phyloP scores from a whole-genome alignment of 2,888 invertebrate species.

The Colletes collaris region DNA sequence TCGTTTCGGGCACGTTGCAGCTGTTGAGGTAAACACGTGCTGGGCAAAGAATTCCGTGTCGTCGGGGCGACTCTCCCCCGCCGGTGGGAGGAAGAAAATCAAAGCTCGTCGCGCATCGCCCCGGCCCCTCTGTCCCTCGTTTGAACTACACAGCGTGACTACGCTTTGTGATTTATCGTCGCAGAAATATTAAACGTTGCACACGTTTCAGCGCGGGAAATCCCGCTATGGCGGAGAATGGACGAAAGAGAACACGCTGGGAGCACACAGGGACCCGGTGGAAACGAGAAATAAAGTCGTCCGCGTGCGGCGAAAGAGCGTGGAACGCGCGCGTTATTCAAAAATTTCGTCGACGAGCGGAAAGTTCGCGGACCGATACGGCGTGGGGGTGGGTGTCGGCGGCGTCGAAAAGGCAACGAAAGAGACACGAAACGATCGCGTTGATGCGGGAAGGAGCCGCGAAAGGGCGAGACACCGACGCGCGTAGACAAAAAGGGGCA shows the following conservation, averaged over 20 bases:
- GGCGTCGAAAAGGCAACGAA: conserved; percentile 23
- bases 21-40: conserved; percentile 20
- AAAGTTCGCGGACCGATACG: conserved; percentile 33
- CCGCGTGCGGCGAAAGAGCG: not conserved
- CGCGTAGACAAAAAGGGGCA: conserved; percentile 26
- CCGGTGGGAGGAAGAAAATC: conserved; percentile 7
- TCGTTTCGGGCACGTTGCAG: conserved; percentile 12
- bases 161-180: conserved; percentile 57
- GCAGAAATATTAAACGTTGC: conserved; percentile 55
- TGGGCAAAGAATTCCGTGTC: conserved; percentile 24
- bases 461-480: conserved; percentile 29
- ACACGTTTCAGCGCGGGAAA: conserved; percentile 36
- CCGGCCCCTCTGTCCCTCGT: not conserved
- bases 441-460: conserved; percentile 43
- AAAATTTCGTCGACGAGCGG: conserved; percentile 52
- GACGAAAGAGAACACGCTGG: not conserved
- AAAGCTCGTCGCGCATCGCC: conserved; percentile 20
- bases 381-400: conserved; percentile 4
- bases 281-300: not conserved
- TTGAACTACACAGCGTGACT: not conserved
- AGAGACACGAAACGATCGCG: conserved; percentile 45
- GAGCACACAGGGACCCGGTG: not conserved
- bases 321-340: conserved; percentile 16
- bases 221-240: not conserved
- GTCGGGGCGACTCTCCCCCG: not conserved